Percentiles rank a stretch among this genome's conserved stretches.
Evolutionary conservation across 2,888 invertebrate species (phyloP).

Genomic region (Himalopsyche kuldschensis): DNA sequence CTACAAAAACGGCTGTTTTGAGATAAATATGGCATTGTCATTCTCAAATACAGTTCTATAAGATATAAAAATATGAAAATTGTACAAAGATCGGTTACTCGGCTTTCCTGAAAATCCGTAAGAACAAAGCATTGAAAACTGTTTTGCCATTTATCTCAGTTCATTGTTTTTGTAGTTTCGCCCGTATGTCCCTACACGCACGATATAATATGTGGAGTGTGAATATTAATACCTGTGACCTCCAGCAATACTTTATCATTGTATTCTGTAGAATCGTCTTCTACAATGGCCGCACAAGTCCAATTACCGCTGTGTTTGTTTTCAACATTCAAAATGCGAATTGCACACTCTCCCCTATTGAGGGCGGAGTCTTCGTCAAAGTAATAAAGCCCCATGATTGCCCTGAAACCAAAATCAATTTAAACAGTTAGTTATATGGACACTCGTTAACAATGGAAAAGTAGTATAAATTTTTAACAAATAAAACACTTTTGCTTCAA

Average conservation of each 20-base stretch:
- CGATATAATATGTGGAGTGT: too few relatives aligned
- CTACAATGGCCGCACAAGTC: constrained; percentile 54
- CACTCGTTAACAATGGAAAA: background rate
- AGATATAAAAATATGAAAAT: too few relatives aligned
- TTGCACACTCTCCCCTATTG: constrained; percentile 54
- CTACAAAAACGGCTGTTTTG: too few relatives aligned
- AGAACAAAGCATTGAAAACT: too few relatives aligned
- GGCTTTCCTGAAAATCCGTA: too few relatives aligned
- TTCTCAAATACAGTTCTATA: too few relatives aligned
- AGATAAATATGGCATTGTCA: too few relatives aligned
- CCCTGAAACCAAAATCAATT: constrained; percentile 43
- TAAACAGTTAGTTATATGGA: background rate
- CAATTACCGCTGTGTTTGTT: constrained; percentile 52
- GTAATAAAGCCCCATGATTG: constrained; percentile 51
- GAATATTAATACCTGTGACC: background rate
- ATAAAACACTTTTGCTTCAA: too few relatives aligned
- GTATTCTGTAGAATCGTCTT: constrained; percentile 46
- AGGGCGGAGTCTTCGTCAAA: constrained; percentile 50
- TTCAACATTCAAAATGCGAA: constrained; percentile 48
- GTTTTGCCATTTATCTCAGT: too few relatives aligned
- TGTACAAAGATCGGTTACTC: too few relatives aligned
- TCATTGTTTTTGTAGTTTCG: too few relatives aligned
- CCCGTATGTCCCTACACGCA: too few relatives aligned
- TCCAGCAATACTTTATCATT: constrained; percentile 47
- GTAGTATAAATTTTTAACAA: background rate